Percentiles rank a stretch among this genome's conserved stretches.
Conservation (phyloP, 1,140 invertebrate species). For the Drosophila trapezifrons region DNA sequence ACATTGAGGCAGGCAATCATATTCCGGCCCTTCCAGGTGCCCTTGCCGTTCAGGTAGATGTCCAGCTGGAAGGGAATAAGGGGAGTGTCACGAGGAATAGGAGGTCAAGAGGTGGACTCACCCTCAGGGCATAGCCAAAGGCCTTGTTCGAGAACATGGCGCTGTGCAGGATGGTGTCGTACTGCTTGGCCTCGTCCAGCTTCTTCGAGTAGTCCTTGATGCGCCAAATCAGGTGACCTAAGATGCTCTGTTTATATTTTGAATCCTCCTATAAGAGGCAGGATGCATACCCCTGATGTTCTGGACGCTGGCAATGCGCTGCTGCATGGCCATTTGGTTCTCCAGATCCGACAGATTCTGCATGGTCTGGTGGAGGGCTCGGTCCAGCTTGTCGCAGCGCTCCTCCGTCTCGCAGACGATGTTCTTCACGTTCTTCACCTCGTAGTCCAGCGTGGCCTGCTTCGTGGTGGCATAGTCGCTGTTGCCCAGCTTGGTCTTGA, state of each 20-base stretch:
- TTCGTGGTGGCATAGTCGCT: slow-evolving; percentile 64
- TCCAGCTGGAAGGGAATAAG: slow-evolving; percentile 85
- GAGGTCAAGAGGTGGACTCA: slow-evolving; percentile 68
- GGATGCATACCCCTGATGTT: slow-evolving; percentile 65
- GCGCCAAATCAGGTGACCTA: slow-evolving; percentile 88
- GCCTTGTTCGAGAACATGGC: slow-evolving; percentile 88
- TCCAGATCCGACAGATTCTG: slow-evolving; percentile 75
- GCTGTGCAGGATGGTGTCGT: slow-evolving; percentile 86
- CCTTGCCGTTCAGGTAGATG: slow-evolving; percentile 88
- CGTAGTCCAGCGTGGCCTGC: slow-evolving; percentile 76
- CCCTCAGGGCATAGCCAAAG: slow-evolving; percentile 89
- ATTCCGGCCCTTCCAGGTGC: slow-evolving; percentile 89
- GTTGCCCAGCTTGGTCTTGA: slow-evolving; percentile 65
- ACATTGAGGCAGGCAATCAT: slow-evolving; percentile 88
- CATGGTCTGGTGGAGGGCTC: slow-evolving; percentile 67
- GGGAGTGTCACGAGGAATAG: no score
- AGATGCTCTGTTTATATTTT: no score
- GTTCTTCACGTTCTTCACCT: slow-evolving; percentile 81
- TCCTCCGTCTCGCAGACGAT: slow-evolving; percentile 83
- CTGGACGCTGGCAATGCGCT: slow-evolving; percentile 68
- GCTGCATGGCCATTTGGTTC: slow-evolving; percentile 76
- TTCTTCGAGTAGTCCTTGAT: slow-evolving; percentile 88
- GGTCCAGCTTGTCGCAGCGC: slow-evolving; percentile 78
- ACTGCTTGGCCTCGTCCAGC: slow-evolving; percentile 88
- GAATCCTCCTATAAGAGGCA: no score